Base-by-base conservation (phyloP, 2,113 vertebrate species). In the Rhea pennata region DNA sequence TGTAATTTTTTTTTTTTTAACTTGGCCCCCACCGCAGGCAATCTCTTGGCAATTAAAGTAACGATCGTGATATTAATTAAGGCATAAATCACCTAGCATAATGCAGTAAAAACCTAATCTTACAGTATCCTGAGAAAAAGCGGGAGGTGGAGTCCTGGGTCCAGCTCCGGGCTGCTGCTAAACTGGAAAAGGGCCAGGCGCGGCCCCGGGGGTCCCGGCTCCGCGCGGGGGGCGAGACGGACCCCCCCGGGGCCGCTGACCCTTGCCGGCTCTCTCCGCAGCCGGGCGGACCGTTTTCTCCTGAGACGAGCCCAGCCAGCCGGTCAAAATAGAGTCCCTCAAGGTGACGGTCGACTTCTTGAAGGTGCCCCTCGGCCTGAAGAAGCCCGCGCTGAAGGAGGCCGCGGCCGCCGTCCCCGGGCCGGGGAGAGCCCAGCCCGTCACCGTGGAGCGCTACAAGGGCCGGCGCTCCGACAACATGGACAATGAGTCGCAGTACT, bases 291-390 rank as follows among this genome's bases (percentile, higher is more conserved):
- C 96, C 66, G 9, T 93, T 98, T 98, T 98, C 98, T 98, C 98
- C 92, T 92, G 96, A 98, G 88, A 65, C 19, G 56, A 96, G 96
- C 92, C 98, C 96, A 61, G 29, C 61, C 96, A 97, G 93, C 97
- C 98, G 96, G 99, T 98, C 99, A 99, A 99, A 98, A 99, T 99
- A 99, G 99, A 99, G 99, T 99, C 99, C 98, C 98, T 99, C 98
- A 99, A 98, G 99, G 99, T 98, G 93, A 99, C 99, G 12, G 99
- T 99, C 95, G 99, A 99, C 93, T 98, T 99, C 96, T 97, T 99
- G 98, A 99, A 98, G 98, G 98, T 98, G 98, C 99, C 99, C 46
- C 96, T 99, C 93, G 98, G 98, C 91, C 98, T 99, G 88, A 98
- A 96, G 98, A 98, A 98, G 96, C 97, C 97, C 4, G 97, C 97